Evolutionary conservation across 2,797 vertebrate species (phyloP).

Genomic region (Kryptolebias ocellatus): DNA sequence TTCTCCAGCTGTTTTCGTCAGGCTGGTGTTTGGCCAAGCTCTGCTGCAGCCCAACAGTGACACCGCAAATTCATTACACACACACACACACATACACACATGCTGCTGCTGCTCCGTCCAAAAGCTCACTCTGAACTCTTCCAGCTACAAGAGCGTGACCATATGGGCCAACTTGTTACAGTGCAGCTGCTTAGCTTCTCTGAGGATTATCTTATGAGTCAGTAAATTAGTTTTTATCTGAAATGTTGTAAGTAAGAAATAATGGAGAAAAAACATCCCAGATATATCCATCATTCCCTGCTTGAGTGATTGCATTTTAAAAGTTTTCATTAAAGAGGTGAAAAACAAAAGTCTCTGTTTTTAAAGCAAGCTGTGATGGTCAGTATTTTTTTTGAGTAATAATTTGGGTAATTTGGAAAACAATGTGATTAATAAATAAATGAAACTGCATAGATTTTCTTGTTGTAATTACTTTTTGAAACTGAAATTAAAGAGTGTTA

Average conservation of each 20-base stretch:
- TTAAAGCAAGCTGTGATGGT: no score
- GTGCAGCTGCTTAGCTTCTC: neutral
- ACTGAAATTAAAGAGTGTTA: no score
- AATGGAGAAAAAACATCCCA: neutral
- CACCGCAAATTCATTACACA: conserved; percentile 45
- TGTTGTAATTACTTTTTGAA: no score
- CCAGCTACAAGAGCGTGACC: conserved; percentile 12
- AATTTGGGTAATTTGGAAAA: no score
- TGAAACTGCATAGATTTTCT: no score
- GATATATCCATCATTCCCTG: neutral
- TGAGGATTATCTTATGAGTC: neutral
- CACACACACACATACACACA: conserved; percentile 1
- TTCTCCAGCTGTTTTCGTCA: conserved; percentile 80
- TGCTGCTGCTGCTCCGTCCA: conserved; percentile 24
- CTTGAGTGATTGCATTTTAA: no score
- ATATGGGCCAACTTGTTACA: conserved; percentile 1
- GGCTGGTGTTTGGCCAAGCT: conserved; percentile 69
- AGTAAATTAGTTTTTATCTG: neutral
- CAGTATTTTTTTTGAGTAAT: no score
- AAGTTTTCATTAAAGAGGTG: no score
- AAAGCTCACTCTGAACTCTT: conserved; percentile 39
- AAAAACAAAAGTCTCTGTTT: no score
- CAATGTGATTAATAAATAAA: no score
- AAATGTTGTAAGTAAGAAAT: neutral
- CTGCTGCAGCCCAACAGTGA: conserved; percentile 67